Percentiles rank a stretch among this genome's conserved stretches.
Evolutionary conservation across 2,113 vertebrate genomes (phyloP).

Genomic region (Eidolon helvum): DNA sequence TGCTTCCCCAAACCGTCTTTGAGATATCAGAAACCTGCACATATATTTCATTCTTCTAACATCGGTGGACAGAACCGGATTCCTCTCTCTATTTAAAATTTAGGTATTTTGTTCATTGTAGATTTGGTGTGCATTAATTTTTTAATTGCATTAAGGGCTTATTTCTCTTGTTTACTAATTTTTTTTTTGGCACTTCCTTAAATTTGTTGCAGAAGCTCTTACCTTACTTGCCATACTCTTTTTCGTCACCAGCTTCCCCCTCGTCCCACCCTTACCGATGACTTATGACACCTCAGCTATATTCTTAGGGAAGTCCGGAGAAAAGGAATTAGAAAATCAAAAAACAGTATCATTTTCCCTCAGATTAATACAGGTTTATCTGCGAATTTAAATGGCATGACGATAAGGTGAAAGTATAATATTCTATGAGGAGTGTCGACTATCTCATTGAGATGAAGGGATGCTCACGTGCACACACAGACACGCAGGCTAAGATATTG

Average conservation of each 20-base stretch:
- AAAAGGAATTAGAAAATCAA: neutral
- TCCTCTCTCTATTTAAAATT: neutral
- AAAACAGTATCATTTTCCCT: neutral
- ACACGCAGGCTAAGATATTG: neutral
- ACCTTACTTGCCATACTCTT: neutral
- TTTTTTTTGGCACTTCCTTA: neutral
- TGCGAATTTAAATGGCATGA: neutral
- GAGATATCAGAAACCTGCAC: neutral
- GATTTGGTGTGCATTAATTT: neutral
- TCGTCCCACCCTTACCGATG: neutral
- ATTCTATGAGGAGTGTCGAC: neutral
- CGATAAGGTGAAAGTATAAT: neutral
- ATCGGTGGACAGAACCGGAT: neutral
- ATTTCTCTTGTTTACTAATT: neutral
- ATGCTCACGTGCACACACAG: rapidly evolving
- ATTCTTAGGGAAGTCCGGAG: neutral
- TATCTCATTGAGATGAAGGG: neutral
- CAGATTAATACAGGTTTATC: neutral
- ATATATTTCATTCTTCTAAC: neutral
- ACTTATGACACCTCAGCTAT: neutral
- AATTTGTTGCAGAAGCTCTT: rapidly evolving
- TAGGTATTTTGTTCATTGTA: neutral
- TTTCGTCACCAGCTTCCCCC: rapidly evolving
- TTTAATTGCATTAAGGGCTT: neutral
- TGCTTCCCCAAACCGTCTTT: neutral